These are phyloP conservation scores for Dicyrtomina minuta DNA, from an alignment of 2,888 invertebrate species.

Conservation along the genomic window DNA sequence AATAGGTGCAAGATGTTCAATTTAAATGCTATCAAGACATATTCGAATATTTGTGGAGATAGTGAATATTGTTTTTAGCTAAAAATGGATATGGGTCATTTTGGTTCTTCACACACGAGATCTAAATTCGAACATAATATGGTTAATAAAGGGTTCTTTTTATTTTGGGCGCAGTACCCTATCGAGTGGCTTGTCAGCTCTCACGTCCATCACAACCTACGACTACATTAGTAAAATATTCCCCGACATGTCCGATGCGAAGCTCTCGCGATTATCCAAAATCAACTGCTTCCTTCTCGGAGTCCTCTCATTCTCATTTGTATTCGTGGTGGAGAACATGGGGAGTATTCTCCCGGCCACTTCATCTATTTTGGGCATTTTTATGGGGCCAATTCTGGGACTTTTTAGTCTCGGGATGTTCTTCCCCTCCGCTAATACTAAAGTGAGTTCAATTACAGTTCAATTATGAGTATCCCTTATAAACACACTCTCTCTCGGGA, in stretches of 20 bases:
- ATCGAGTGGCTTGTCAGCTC: conserved; percentile 62
- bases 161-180: conserved; percentile 57
- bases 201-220: conserved; percentile 61
- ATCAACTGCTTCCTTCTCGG: conserved; percentile 59
- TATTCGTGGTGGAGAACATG: conserved; percentile 60
- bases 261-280: conserved; percentile 58
- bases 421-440: conserved; percentile 83
- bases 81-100: too few species aligned
- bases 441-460: conserved; percentile 61
- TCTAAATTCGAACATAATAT: too few species aligned
- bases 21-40: too few species aligned
- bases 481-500: not conserved
- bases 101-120: too few species aligned
- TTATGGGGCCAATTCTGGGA: conserved; percentile 30
- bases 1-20: too few species aligned
- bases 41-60: too few species aligned
- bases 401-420: conserved; percentile 71
- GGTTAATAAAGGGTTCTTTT: too few species aligned
- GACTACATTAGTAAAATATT: conserved; percentile 55
- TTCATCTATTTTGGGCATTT: conserved; percentile 26
- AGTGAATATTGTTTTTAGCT: too few species aligned
- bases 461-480: not conserved
- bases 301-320: conserved; percentile 58
- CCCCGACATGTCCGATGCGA: conserved; percentile 54
- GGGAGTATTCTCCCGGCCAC: conserved; percentile 58